Base-by-base conservation (phyloP, 2,797 vertebrate species). In the Neoniphon sammara region DNA sequence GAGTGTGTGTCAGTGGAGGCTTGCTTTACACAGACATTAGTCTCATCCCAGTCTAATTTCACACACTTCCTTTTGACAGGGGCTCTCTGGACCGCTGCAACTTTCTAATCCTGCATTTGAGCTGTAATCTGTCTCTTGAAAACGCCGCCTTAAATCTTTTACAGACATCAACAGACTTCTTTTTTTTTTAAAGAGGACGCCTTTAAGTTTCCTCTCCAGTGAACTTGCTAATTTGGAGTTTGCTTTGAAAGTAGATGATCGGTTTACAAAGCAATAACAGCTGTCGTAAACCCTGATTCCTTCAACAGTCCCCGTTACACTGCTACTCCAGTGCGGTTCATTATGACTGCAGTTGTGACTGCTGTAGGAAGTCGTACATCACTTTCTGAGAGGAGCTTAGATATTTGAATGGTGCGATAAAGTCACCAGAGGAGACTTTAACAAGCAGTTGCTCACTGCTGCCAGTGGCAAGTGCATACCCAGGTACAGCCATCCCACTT, bases 401-500 rank as follows among this genome's bases (percentile, higher is more conserved):
- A 78, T 52, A 57, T 64, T 25, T 57, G 14, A 75, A 27, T 11
- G 44, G 58, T 5, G 34, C 54, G 53, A 20, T 54, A 39, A 55
- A 78, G 73, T 73, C 74, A 76, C 75, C 66, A 53, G 59, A 66
- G 74, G 18, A 82, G 69, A 82, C 76, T 75, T 84, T 77, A 80
- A 85, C 77, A 82, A 86, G 87, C 58, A 5, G 39, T 25, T 57
- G 58, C 49, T 72, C 52, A 30, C 61, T 77, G 73, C 73, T 60
- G 58, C 70, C 52, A 58, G 75, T 57, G 72, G 30, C 30, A 67
- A 82, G 75, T 34, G 1, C 54, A 81, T 65, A 74, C 49, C 61
- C 75, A 76, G 79, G 65, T 77, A 73, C 53, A 81, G 88, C 66
- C 44, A 2, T 66, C 78, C 73, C 75, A 80, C 75, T 79, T 88